Evolutionary conservation across 2,113 vertebrate genomes (phyloP).

Genomic region (Blennius ocellaris): DNA sequence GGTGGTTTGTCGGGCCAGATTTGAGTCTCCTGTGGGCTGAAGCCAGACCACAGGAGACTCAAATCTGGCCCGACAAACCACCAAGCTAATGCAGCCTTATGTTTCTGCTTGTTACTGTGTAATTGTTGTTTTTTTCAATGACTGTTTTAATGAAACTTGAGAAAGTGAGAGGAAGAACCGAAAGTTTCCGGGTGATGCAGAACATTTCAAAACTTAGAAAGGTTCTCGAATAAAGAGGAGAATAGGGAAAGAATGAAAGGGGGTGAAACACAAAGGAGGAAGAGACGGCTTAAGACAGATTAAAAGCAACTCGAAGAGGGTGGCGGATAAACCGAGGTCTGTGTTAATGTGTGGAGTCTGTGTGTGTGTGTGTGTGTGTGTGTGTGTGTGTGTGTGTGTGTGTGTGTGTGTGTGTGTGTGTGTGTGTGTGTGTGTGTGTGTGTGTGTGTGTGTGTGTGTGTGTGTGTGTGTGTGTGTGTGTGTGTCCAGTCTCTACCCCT

Average conservation of each 20-base stretch:
- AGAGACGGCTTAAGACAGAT: conserved; percentile 30
- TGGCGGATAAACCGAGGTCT: conserved; percentile 15
- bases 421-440: conserved; percentile 1
- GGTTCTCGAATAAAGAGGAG: conserved; percentile 12
- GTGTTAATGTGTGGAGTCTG: neutral
- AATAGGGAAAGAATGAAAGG: conserved; percentile 15
- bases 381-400: too few relatives aligned
- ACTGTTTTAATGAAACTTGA: conserved; percentile 33
- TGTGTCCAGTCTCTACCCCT: conserved; percentile 36
- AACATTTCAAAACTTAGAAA: conserved; percentile 14
- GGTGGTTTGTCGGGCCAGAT: too few relatives aligned
- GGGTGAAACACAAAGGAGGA: conserved; percentile 23
- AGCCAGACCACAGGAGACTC: too few relatives aligned
- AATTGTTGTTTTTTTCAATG: conserved; percentile 18
- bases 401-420: neutral
- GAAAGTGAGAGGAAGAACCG: neutral
- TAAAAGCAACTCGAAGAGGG: conserved; percentile 33
- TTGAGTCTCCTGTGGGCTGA: too few relatives aligned
- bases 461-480: neutral
- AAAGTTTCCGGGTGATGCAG: conserved; percentile 28
- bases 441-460: too few relatives aligned
- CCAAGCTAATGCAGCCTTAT: too few relatives aligned
- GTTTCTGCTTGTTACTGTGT: neutral
- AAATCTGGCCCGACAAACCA: too few relatives aligned
- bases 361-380: conserved; percentile 2